Conservation (phyloP, 2,113 vertebrate species). For the Xiphophorus couchianus region DNA sequence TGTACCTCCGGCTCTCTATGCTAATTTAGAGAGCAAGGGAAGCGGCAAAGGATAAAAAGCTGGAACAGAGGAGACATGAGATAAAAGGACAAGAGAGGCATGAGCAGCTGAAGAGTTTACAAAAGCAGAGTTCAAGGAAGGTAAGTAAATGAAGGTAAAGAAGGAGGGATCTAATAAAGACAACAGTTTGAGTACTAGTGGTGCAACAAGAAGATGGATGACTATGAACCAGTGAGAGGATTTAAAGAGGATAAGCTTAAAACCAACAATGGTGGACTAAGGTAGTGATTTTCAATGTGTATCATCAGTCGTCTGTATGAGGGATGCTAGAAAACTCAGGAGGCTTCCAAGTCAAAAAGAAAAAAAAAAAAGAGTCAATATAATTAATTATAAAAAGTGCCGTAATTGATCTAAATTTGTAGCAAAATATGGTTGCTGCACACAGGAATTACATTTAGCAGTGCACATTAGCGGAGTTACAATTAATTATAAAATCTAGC, state of each 20-base stretch:
- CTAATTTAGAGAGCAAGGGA: conserved; percentile 42
- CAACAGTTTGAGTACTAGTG: background rate
- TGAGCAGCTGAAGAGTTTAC: conserved; percentile 18
- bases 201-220: background rate
- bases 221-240: background rate
- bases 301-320: background rate
- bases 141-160: conserved; percentile 7
- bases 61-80: conserved; percentile 27
- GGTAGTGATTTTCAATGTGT: background rate
- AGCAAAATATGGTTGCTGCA: background rate
- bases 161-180: background rate
- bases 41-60: conserved; percentile 33
- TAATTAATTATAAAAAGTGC: background rate
- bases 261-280: background rate
- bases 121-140: background rate
- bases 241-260: background rate
- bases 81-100: conserved; percentile 30
- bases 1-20: conserved; percentile 54
- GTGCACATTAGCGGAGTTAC: background rate
- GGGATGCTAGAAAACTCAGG: background rate
- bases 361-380: background rate
- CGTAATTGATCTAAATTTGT: background rate
- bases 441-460: background rate
- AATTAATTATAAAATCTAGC: background rate
- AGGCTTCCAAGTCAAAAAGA: background rate